Conservation (phyloP, 2,888 invertebrate genomes). For the Sarcophaga carnaria region DNA sequence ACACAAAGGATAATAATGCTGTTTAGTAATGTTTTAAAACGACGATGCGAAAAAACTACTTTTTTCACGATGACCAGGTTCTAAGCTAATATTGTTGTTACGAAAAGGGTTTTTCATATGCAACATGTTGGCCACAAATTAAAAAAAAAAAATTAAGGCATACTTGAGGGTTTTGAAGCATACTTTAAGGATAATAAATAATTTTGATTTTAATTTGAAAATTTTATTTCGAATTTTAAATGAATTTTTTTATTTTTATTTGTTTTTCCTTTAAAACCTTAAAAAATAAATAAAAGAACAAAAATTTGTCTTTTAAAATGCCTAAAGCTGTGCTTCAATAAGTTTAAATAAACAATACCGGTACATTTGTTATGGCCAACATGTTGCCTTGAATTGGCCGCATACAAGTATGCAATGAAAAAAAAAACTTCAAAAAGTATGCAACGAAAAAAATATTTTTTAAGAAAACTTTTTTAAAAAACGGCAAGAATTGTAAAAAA, state of each 20-base stretch:
- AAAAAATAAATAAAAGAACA: no score
- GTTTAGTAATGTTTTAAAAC: conserved; percentile 17
- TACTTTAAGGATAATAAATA: conserved; percentile 21
- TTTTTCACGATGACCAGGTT: conserved; percentile 24
- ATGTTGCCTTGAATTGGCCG: conserved; percentile 77
- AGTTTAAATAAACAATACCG: conserved; percentile 38
- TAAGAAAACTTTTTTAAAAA: not conserved
- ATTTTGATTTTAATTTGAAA: not conserved
- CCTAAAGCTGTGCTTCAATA: conserved; percentile 57
- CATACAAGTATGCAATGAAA: conserved; percentile 41
- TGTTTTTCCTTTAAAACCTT: not conserved
- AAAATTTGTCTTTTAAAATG: not conserved
- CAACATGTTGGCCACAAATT: conserved; percentile 37
- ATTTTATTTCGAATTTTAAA: not conserved
- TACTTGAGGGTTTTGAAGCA: conserved; percentile 48
- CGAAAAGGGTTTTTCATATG: conserved; percentile 11
- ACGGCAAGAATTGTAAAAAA: not conserved
- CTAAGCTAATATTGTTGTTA: not conserved
- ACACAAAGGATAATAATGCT: conserved; percentile 56
- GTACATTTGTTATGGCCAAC: conserved; percentile 69
- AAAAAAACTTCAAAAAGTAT: not conserved
- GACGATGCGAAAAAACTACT: conserved; percentile 37
- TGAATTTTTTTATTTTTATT: not conserved
- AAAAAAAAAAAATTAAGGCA: conserved; percentile 35
- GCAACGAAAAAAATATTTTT: not conserved